phyloP scores from a whole-genome alignment of 2,888 invertebrate species.

The Drosophila imparisetae region DNA sequence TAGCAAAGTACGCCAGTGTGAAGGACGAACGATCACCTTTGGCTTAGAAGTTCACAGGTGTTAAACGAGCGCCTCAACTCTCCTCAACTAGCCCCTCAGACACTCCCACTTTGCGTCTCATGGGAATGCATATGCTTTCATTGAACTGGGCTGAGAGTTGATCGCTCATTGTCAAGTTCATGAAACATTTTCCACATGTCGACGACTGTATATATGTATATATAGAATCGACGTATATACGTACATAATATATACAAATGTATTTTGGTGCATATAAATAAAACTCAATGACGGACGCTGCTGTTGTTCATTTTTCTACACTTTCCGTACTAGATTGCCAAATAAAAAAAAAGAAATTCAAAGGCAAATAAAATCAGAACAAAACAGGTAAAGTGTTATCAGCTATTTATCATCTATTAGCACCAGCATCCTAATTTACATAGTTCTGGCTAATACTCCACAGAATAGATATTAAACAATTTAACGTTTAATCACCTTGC shows the following conservation, averaged over 20 bases:
- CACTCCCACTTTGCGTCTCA: background rate
- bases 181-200: slow-evolving; percentile 37
- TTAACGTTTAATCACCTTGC: slow-evolving; percentile 15
- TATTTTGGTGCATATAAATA: slow-evolving; percentile 57
- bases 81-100: background rate
- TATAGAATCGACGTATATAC: slow-evolving; percentile 9
- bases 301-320: slow-evolving; percentile 53
- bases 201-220: slow-evolving; percentile 2
- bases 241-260: slow-evolving; percentile 4
- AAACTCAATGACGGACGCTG: slow-evolving; percentile 61
- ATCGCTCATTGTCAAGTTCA: slow-evolving; percentile 58
- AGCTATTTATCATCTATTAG: slow-evolving; percentile 24
- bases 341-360: slow-evolving; percentile 29
- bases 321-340: slow-evolving; percentile 68
- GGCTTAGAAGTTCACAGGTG: slow-evolving; percentile 28
- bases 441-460: background rate
- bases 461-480: slow-evolving; percentile 16
- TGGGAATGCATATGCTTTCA: background rate
- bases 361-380: slow-evolving; percentile 2
- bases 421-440: slow-evolving; percentile 15
- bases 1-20: background rate
- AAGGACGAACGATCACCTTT: slow-evolving; percentile 42
- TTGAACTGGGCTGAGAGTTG: slow-evolving; percentile 14
- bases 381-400: slow-evolving; percentile 14
- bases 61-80: background rate